These are phyloP conservation scores for Pseudopipra pipra DNA, from an alignment of 2,113 vertebrate species.

Conservation along the genomic window DNA sequence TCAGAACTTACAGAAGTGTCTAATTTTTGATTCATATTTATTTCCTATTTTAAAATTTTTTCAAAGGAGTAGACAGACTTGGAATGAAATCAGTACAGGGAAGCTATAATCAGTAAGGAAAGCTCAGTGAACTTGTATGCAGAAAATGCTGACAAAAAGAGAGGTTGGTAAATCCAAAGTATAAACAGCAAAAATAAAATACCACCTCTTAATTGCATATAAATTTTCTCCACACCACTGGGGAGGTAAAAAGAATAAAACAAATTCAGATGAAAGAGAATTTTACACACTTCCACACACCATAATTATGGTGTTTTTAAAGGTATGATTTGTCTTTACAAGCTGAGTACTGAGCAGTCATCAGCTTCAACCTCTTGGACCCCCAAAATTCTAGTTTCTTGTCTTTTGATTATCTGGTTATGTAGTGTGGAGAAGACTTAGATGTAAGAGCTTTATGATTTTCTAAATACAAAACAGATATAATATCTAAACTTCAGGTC, in stretches of 20 bases:
- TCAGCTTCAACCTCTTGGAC: neutral
- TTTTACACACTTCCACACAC: neutral
- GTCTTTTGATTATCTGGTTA: neutral
- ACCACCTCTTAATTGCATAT: neutral
- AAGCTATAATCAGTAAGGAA: neutral
- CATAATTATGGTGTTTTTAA: neutral
- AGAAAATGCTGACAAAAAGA: neutral
- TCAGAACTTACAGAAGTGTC: neutral
- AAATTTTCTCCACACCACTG: neutral
- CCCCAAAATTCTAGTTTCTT: neutral
- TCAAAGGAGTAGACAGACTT: neutral
- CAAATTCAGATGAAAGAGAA: neutral
- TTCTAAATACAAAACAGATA: neutral
- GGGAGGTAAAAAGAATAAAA: neutral
- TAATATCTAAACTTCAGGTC: neutral
- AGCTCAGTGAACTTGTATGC: neutral
- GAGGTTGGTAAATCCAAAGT: neutral
- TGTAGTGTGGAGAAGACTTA: neutral
- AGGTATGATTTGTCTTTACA: neutral
- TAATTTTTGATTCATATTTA: neutral
- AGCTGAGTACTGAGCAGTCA: neutral
- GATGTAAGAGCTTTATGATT: neutral
- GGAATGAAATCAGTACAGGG: neutral
- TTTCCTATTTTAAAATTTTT: neutral
- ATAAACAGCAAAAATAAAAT: neutral